These are phyloP conservation scores for Cyclura pinguis DNA, from an alignment of 2,797 vertebrate species.

Conservation along the genomic window DNA sequence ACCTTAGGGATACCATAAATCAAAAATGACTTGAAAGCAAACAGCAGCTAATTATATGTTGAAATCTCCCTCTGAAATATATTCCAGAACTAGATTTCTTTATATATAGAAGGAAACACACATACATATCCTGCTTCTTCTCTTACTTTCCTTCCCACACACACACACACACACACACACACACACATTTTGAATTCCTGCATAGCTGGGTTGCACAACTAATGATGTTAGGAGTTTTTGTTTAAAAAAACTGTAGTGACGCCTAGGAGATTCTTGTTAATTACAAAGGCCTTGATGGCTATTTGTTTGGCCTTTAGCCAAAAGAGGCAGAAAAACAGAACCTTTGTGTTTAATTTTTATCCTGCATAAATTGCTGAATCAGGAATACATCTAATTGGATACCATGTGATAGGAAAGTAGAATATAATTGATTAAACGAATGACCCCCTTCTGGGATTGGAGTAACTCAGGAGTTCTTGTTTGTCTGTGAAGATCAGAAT, in stretches of 20 bases:
- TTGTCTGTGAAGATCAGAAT: background rate
- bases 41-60: background rate
- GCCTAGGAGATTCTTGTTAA: background rate
- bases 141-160: background rate
- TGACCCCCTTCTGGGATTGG: background rate
- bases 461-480: background rate
- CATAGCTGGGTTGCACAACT: background rate
- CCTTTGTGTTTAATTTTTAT: background rate
- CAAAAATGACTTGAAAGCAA: no score
- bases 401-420: background rate
- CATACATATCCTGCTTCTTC: background rate
- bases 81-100: background rate
- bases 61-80: background rate
- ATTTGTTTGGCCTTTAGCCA: background rate
- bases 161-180: accelerated
- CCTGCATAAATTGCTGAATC: background rate
- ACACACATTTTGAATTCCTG: background rate
- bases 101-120: background rate
- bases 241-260: no score
- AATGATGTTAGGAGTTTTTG: background rate
- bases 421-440: background rate
- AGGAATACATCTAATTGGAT: background rate
- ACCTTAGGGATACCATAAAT: no score
- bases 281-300: background rate
- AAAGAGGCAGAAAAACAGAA: background rate